Base-by-base conservation (phyloP, 2,797 vertebrate genomes). In the Emydoidea blandingii region DNA sequence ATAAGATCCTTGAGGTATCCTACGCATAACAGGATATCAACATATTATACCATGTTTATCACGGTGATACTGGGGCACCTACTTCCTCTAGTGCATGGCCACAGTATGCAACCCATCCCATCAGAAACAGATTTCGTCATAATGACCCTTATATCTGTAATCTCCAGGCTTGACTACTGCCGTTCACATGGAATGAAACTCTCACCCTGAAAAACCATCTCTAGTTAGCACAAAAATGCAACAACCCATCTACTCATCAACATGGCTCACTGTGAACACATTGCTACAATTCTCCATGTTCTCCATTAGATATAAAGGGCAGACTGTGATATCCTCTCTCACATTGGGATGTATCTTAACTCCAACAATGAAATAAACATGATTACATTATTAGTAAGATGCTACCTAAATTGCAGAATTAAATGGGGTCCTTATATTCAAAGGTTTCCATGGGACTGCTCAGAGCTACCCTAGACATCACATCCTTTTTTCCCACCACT, bases 71-170 rank as follows among this genome's bases (percentile, higher is more conserved):
- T 25, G 21, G 21, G 37, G n/a, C 83, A 1, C 8, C 2, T 8
- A 84, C 65, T 29, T n/a, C n/a, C 72, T 29, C 80, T 10, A 21
- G 2, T 37, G 25, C 96, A 96, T 23, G 86, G 47, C 7, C 25
- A 76, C 74, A 25, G 25, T 8, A 49, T 78, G 44, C 44, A 89
- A 8, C 8, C 52, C 62, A 8, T 76, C 8, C n/a, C 65, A 91
- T 8, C 62, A 94, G 72, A 87, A 94, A 84, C 2, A 80, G 41
- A 68, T 80, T 93, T 72, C 29, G 5, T 84, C 95, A 83, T 5
- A 6, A 2, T 57, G 93, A 93, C 54, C 15, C 15, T 49, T 78
- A 27, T 27, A 78, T 59, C 2, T 0, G 9, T 21, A 94, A 76
- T 34, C 54, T 92, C 34, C 54, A 85, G 50, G 82, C 18, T 62